Conservation (phyloP, 2,113 vertebrate species). For the Trochalopteron elliotii region DNA sequence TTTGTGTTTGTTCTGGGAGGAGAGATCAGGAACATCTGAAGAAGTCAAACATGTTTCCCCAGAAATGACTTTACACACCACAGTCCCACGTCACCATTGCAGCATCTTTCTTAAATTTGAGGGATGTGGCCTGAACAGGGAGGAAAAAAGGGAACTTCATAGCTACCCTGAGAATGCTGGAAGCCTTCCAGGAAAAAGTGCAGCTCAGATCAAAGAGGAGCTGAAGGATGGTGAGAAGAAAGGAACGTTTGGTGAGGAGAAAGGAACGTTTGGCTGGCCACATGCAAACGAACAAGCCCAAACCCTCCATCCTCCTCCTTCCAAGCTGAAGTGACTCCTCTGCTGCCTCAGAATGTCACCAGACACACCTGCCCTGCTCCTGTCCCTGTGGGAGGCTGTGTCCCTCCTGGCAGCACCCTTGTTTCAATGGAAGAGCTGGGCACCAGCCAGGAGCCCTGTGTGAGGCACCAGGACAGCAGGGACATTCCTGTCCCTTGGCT, state of each 20-base stretch:
- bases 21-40: not conserved
- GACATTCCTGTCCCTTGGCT: not conserved
- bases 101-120: not conserved
- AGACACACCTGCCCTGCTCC: not conserved
- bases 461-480: not conserved
- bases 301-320: not conserved
- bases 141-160: not conserved
- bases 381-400: rapidly evolving
- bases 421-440: not conserved
- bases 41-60: slow-evolving; percentile 3
- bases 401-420: not conserved
- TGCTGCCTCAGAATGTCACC: not conserved
- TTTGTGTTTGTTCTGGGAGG: not conserved
- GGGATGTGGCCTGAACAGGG: not conserved
- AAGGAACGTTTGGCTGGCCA: not conserved
- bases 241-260: not conserved
- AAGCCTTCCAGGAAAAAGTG: slow-evolving; percentile 17
- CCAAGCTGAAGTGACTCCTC: not conserved
- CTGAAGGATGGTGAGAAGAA: slow-evolving; percentile 10
- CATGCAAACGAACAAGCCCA: not conserved
- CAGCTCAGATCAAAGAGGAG: slow-evolving; percentile 24
- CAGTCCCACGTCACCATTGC: not conserved
- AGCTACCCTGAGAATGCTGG: not conserved
- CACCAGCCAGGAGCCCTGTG: rapidly evolving
- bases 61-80: not conserved